Base-by-base conservation (phyloP, 2,113 vertebrate genomes). In the Hippopotamus amphibius region DNA sequence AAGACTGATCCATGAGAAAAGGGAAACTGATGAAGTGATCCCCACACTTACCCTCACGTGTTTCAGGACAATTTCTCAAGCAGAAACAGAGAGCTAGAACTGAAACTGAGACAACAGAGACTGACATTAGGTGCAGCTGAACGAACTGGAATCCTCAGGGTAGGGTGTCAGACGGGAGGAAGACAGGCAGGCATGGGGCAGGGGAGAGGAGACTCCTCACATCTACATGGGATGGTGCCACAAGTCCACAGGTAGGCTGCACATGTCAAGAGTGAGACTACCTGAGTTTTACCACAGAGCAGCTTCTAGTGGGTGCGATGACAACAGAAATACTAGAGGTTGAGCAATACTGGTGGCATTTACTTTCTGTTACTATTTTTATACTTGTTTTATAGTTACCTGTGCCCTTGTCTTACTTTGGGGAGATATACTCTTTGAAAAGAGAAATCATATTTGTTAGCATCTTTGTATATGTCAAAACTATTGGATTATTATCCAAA, bases 351-450 rank as follows among this genome's bases (percentile, higher is more conserved):
- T 68, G 21, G 21, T 24, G 41, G 37, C 76, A 88, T 50, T 71
- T 71, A 88, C 26, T 61, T 88, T 77, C 46, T 81, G 59, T 93
- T 46, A 93, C 30, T 28, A 69, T 69, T 80, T 80, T 88, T 80
- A 88, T 2, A 50, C 5, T 69, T 77, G 5, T n/a, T 33, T 69
- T 41, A 66, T 10, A 53, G 83, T 21, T 16, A 37, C 61, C 22
- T 61, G 24, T 37, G 30, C 26, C 28, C 37, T 76, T 10, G 6
- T 66, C 72, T 86, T 84, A 55, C 37, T 85, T 76, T 9, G n/a
- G 59, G 48, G 14, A 77, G 61, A 65, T 21, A 77, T 1, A 84
- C 15, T 63, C 80, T 81, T 69, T 69, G 37, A 57, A 43, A 81
- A 57, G 28, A 85, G 12, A 66, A 85, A 66, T n/a, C 43, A 57